Evolutionary conservation across 2,888 invertebrate genomes (phyloP), one percentile per base, ranked within the genome.

Genomic region (Amphipoea lucens): DNA sequence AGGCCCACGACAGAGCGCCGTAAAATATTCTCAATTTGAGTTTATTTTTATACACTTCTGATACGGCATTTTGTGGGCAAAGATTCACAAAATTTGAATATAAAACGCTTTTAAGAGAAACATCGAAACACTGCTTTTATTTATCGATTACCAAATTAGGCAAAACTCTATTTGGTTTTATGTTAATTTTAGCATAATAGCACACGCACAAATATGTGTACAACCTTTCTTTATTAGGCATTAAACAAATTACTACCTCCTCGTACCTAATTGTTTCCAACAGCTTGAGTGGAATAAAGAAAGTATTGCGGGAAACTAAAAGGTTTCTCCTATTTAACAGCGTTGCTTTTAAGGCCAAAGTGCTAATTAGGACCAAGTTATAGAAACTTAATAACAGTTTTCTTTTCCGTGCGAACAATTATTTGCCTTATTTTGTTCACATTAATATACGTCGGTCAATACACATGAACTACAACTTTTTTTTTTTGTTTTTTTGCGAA

Each of bases 241-340:
- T 68, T 82, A 86, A 78, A 82, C 60, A 78, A 86, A 86, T 83
- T 62, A 83, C 63, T 82, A 48, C 83, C 63, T 51, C 17, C 75
- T 63, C 36, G 29, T 74, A n/a, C 5, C 9, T 40, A 74, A 82
- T 76, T 82, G 67, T 78, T 86, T 73, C 66, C 66, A 63, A 74
- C 12, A 65, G 14, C 57, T 51, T 14, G 51, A 80, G 54, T 67
- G 73, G 29, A 67, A 70, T 74, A 57, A 74, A 72, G 36, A 29
- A 57, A 14, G 29, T 40, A 48, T 62, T 14, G 4, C 29, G 66
- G 72, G 20, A 73, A 74, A 86, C 66, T 74, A 83, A 83, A 85
- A 84, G 78, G 73, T 74, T 76, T 76, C 54, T 74, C 48, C 17
- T 74, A 65, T 71, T 51, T 51, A 74, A 48, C 57, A 40, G 20